Base-by-base conservation (phyloP, 1,140 invertebrate species). In the Hylaeus volcanicus region DNA sequence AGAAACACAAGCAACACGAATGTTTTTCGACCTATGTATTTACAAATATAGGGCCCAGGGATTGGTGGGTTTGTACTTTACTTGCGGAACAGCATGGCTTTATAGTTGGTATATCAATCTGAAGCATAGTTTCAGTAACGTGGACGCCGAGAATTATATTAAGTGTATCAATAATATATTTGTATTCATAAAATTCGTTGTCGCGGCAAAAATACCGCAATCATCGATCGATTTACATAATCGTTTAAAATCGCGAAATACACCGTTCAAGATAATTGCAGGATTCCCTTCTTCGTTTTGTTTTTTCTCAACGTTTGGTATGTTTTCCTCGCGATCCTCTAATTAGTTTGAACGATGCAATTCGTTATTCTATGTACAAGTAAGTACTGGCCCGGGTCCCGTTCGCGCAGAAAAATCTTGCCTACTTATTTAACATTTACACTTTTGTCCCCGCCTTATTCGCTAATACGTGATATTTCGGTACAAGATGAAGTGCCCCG, bases 381-480 rank as follows among this genome's bases (percentile, higher is more conserved):
- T 82, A 81, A 82, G 74, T 87, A 85, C 87, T 88, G 88, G 87
- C 87, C 82, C 82, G 75, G 82, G 87, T 89, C 88, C 88, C 87
- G 48, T 81, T 79, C 37, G 48, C 74, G 60, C 61, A 81, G 26
- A 26, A 26, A 26, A 79, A 77, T 41, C 64, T 82, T 78, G 78
- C 65, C 75, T 70, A 80, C 71, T 61, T 53, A 72, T 65, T 83
- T 41, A 37, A 51, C 48, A 88, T 85, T 81, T 86, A 88, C 84
- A 88, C 37, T 64, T 78, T 73, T 70, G 48, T 65, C 45, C 61
- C 71, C 60, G 58, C 55, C 65, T 73, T 77, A 80, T 70, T 74
- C 11, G 8, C 51, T 88, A 79, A 79, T 6, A 26, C 60, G 77
- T 74, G 11, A 48, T 56, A 74, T 45, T 68, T 80, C 55, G 45